Conservation (phyloP, 30 jellyfish, hydroid and myxozoan species). For the Cassiopea xamachana region DNA sequence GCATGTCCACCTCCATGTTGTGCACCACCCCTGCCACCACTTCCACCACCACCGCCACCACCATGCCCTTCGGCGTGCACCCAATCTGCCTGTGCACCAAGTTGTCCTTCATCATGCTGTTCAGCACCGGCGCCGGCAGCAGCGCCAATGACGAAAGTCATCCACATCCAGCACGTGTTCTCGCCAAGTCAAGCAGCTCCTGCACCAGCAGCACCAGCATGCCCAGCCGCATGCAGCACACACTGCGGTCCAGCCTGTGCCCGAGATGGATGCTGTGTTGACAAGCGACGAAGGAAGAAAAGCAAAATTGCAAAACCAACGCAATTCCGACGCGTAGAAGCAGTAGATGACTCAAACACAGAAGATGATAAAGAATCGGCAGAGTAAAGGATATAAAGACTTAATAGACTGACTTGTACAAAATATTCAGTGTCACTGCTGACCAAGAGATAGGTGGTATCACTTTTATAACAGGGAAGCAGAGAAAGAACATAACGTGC, state of each 20-base stretch:
- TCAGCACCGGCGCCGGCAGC: conserved; percentile 84
- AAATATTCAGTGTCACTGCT: not conserved
- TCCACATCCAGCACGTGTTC: conserved; percentile 83
- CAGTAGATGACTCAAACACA: conserved; percentile 38
- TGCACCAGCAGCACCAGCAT: conserved; percentile 77
- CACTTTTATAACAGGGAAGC: not conserved
- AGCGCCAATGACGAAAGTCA: conserved; percentile 82
- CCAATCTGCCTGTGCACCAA: conserved; percentile 62
- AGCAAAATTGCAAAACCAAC: conserved; percentile 52
- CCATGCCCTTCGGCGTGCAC: conserved; percentile 78
- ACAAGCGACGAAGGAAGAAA: conserved; percentile 55
- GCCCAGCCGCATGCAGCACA: conserved; percentile 92
- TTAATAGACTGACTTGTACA: conserved; percentile 3
- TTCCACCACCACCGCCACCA: conserved; percentile 87
- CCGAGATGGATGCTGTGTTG: conserved; percentile 96
- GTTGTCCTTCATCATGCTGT: conserved; percentile 69
- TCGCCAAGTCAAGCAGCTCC: conserved; percentile 82
- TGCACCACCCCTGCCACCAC: conserved; percentile 80
- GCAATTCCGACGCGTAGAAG: conserved; percentile 14
- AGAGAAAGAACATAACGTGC: not conserved
- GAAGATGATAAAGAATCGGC: conserved; percentile 24
- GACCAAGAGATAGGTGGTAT: not conserved
- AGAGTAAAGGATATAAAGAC: not conserved
- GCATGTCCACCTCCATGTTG: conserved; percentile 73
- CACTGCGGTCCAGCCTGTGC: conserved; percentile 99